Evolutionary conservation across 2,888 invertebrate species (phyloP).

Genomic region (Galeopsomyia nigrocyanea): DNA sequence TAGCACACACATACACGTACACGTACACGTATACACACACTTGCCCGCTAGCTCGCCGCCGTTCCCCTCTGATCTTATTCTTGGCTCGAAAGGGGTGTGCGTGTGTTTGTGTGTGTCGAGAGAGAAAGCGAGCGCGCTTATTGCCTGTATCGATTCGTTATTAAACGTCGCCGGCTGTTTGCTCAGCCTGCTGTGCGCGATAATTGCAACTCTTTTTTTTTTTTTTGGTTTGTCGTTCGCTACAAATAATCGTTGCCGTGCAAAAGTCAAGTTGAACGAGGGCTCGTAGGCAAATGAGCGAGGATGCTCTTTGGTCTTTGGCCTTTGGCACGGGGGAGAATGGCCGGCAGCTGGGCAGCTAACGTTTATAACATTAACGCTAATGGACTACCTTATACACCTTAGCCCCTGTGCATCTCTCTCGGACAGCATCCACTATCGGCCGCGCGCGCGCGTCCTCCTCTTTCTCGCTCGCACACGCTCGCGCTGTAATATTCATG

Average conservation of each 20-base stretch:
- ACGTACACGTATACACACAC: neutral
- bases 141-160: conserved; percentile 40
- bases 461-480: conserved; percentile 2
- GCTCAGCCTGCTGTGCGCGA: neutral
- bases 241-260: too few species aligned
- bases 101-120: neutral
- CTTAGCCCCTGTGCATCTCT: conserved; percentile 2
- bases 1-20: neutral
- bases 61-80: too few species aligned
- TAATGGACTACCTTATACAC: conserved; percentile 69
- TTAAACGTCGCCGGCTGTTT: conserved; percentile 33
- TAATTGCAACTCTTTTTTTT: too few species aligned
- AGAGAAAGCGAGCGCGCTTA: conserved; percentile 25
- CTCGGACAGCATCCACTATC: conserved; percentile 3
- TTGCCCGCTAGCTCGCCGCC: neutral
- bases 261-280: neutral
- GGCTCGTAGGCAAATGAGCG: conserved; percentile 45
- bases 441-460: neutral
- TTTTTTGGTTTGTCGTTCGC: too few species aligned
- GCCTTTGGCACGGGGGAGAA: conserved; percentile 52
- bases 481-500: conserved; percentile 61
- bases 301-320: conserved; percentile 24
- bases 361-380: conserved; percentile 70
- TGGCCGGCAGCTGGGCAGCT: conserved; percentile 65
- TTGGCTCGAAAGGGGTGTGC: neutral